Evolutionary conservation across 2,797 vertebrate species (phyloP).

Genomic region (Xiphophorus birchmanni): DNA sequence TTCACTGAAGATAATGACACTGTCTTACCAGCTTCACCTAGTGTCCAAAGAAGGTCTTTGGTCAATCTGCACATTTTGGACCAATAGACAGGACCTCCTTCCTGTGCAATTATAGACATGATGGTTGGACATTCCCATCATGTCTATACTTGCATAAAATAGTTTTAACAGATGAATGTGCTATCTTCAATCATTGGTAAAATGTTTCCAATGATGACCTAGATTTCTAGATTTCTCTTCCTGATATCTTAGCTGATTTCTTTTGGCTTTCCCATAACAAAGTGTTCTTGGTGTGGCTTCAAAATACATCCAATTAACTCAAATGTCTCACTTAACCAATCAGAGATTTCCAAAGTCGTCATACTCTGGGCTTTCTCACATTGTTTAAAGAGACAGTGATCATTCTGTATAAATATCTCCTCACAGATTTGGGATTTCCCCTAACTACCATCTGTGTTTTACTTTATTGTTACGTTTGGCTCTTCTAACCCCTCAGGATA

Average conservation of each 20-base stretch:
- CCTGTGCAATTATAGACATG: background rate
- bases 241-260: background rate
- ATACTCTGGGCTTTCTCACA: too few species aligned
- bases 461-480: background rate
- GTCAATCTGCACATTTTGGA: too few species aligned
- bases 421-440: background rate
- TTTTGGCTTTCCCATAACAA: background rate
- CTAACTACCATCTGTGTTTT: background rate
- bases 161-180: background rate
- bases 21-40: background rate
- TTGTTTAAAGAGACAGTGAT: background rate
- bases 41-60: background rate
- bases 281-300: background rate
- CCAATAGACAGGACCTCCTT: too few species aligned
- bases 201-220: background rate
- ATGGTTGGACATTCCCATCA: background rate
- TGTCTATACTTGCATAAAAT: background rate
- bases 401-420: too few species aligned
- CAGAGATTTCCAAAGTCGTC: too few species aligned
- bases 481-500: constrained; percentile 2
- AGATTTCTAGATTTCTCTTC: background rate
- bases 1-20: too few species aligned
- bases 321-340: too few species aligned
- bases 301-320: background rate
- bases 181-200: background rate